A percentile compares a stretch with the other conserved stretches of the same genome.
These are phyloP conservation scores for Trachelus stipa DNA, from an alignment of 2,888 invertebrate species.

Conservation along the genomic window DNA sequence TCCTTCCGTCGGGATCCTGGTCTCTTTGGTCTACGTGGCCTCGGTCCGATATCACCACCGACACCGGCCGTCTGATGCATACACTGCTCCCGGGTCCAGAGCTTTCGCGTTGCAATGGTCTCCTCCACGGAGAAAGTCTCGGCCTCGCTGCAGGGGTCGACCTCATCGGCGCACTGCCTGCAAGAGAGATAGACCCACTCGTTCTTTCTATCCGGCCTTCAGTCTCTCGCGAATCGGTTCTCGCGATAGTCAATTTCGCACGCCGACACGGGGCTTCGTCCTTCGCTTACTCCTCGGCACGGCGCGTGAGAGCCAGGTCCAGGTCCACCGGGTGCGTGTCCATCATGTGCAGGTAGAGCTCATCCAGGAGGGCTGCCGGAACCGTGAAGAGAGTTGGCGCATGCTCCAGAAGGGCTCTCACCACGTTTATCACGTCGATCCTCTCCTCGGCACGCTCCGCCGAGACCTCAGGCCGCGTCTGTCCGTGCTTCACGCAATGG, in stretches of 20 bases:
- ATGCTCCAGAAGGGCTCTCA: constrained; percentile 81
- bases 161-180: constrained; percentile 61
- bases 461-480: constrained; percentile 67
- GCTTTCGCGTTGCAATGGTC: constrained; percentile 63
- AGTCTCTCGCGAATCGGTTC: not conserved
- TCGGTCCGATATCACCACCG: constrained; percentile 72
- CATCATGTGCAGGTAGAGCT: constrained; percentile 87
- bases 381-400: constrained; percentile 80
- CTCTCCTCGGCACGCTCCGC: constrained; percentile 83
- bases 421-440: constrained; percentile 90
- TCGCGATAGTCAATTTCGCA: not conserved
- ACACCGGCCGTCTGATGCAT: constrained; percentile 58
- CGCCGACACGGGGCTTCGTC: not conserved
- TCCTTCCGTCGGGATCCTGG: constrained; percentile 66
- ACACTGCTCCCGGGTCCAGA: constrained; percentile 82
- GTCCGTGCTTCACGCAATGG: constrained; percentile 78
- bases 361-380: constrained; percentile 85
- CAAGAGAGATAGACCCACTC: constrained; percentile 1
- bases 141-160: constrained; percentile 59
- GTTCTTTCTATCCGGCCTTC: not conserved
- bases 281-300: constrained; percentile 65
- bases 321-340: constrained; percentile 86
- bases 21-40: constrained; percentile 63
- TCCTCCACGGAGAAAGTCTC: constrained; percentile 60
- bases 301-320: constrained; percentile 69